Percentiles rank a stretch among this genome's conserved stretches.
Evolutionary conservation across 30 jellyfish, hydroid and myxozoan species (phyloP).

Genomic region (Cassiopea xamachana): DNA sequence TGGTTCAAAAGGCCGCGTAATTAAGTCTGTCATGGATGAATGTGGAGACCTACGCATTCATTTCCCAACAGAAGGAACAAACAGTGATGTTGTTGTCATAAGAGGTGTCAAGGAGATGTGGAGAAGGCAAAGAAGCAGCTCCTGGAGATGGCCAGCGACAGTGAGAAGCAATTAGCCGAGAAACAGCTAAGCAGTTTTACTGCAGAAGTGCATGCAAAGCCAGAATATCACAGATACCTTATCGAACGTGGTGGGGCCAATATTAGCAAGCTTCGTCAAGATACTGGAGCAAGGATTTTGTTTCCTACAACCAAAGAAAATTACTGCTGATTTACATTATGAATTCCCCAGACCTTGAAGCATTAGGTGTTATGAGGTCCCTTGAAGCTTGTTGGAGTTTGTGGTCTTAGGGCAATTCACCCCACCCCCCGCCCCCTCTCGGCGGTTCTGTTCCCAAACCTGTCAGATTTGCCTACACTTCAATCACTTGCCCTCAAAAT

Average conservation of each 20-base stretch:
- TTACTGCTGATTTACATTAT: too few species aligned
- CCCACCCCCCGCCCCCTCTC: too few species aligned
- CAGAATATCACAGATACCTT: constrained; percentile 91
- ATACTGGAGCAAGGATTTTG: constrained; percentile 91
- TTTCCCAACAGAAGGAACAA: constrained; percentile 94
- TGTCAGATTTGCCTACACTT: too few species aligned
- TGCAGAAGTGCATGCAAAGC: constrained; percentile 93
- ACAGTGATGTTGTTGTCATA: constrained; percentile 81
- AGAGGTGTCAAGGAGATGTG: constrained; percentile 92
- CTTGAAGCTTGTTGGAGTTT: too few species aligned
- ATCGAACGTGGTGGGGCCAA: constrained; percentile 96
- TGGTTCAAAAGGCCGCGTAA: constrained; percentile 94
- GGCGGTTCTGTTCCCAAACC: too few species aligned
- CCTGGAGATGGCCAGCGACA: constrained; percentile 72
- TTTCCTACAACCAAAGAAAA: constrained; percentile 88
- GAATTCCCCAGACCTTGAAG: too few species aligned
- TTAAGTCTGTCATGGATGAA: constrained; percentile 92
- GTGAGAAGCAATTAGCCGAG: constrained; percentile 78
- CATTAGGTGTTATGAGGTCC: too few species aligned
- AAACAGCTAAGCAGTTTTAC: constrained; percentile 83
- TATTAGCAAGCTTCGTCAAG: constrained; percentile 86
- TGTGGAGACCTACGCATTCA: constrained; percentile 95
- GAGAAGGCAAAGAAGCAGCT: constrained; percentile 91
- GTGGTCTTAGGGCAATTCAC: too few species aligned
- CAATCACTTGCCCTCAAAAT: too few species aligned